Percentiles rank a stretch among this genome's conserved stretches.
Evolutionary conservation across 2,113 vertebrate species (phyloP).

Genomic region (Mesoclemmys tuberculata): DNA sequence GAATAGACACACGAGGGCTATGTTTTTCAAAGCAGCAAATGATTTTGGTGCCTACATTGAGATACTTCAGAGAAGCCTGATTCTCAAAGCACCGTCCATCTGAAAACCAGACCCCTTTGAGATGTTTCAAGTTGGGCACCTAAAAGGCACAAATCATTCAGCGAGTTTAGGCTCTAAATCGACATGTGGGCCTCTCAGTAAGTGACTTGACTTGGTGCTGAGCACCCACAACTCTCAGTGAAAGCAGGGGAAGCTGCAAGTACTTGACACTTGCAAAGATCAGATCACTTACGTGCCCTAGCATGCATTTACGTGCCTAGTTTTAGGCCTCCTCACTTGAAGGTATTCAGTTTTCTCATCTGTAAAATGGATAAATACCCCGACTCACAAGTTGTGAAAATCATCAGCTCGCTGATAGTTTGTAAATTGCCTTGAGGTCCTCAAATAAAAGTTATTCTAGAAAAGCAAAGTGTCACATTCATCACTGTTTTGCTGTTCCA

Average conservation of each 20-base stretch:
- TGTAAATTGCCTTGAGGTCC: neutral
- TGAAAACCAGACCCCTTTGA: neutral
- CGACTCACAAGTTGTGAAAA: neutral
- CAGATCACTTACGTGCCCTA: neutral
- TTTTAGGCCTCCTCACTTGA: neutral
- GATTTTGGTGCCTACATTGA: neutral
- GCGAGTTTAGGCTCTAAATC: neutral
- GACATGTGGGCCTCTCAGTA: neutral
- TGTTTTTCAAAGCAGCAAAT: neutral
- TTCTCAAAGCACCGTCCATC: neutral
- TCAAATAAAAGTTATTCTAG: neutral
- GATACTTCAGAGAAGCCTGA: neutral
- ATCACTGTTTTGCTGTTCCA: neutral
- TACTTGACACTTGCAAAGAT: neutral
- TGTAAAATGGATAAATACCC: neutral
- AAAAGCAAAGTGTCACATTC: accelerated
- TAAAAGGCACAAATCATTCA: neutral
- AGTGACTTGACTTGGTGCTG: neutral
- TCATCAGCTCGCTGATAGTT: neutral
- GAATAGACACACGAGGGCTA: neutral
- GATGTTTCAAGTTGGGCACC: neutral
- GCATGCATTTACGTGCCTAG: neutral
- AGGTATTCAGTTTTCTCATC: neutral
- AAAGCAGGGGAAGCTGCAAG: neutral
- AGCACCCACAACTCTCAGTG: neutral